Percentiles rank a stretch among this genome's conserved stretches.
Evolutionary conservation across 2,797 vertebrate genomes (phyloP).

Genomic region (Mus spretus): DNA sequence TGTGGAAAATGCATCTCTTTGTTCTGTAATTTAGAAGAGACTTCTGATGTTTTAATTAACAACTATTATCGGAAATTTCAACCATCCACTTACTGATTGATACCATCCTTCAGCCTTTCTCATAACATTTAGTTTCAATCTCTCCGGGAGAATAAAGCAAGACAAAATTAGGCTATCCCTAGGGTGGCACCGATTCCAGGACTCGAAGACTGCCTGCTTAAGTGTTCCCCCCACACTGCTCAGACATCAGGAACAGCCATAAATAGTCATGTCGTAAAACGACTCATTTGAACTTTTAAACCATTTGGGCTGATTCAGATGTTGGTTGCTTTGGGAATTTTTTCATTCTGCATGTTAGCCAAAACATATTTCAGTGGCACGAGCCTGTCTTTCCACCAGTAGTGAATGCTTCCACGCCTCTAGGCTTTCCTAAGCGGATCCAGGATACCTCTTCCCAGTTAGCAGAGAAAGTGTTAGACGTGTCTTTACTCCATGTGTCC

Average conservation of each 20-base stretch:
- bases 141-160: background rate
- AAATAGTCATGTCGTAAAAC: conserved; percentile 71
- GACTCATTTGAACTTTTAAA: conserved; percentile 74
- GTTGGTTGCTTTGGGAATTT: conserved; percentile 65
- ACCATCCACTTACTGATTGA: background rate
- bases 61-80: background rate
- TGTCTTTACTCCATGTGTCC: background rate
- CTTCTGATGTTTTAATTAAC: background rate
- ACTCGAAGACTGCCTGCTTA: conserved; percentile 55
- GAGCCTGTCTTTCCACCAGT: background rate
- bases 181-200: background rate
- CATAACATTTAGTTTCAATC: background rate
- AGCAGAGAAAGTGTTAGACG: conserved; percentile 4
- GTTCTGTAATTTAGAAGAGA: background rate
- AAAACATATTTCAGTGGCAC: conserved; percentile 56
- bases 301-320: conserved; percentile 62
- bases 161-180: background rate
- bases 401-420: background rate
- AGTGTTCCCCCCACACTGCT: background rate
- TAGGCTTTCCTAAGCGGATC: background rate
- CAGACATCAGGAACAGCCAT: conserved; percentile 64
- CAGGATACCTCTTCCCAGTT: background rate
- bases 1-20: conserved; percentile 22
- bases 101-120: background rate
- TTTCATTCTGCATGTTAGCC: conserved; percentile 66